Base-by-base conservation (phyloP, 2,797 vertebrate species). In the Sphenopsis melanotis region DNA sequence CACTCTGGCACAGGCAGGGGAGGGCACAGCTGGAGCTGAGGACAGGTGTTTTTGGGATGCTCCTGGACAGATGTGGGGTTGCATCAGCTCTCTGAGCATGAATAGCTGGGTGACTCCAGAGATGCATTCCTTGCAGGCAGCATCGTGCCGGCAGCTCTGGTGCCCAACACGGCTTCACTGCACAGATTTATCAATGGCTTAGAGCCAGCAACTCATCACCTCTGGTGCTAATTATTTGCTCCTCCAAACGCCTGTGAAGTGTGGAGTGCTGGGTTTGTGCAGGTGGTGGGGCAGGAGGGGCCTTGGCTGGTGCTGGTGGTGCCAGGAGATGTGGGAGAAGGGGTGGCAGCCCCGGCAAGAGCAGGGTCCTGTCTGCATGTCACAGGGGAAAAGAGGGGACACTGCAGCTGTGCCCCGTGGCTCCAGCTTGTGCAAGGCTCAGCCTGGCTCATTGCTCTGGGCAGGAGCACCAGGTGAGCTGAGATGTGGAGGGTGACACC, bases 151-250 rank as follows among this genome's bases (percentile, higher is more conserved):
- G 47, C 78, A 82, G 17, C 70, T 36, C 5, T 4, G 37, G 39
- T 19, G 23, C 50, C 42, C 37, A 4, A 1, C 12, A 1, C 1
- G 2, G 5, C 30, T 39, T 34, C 2, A 0, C 34, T 46, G 42
- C 57, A 11, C 34, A 41, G 57, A 29, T 39, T 23, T n/a, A 30
- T 39, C 57, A 23, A 0, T 21, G 0, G 0, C 14, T 37, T 9
- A 4, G 26, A 61, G 13, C 1, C 1, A 53, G 6, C 7, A 56
- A 0, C 32, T 47, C 15, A 8, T 5, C 37, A 34, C 30, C 23
- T 39, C 56, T 46, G 17, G 1, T 44, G 36, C 9, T 23, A 5
- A 29, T 64, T n/a, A 3, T 22, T 26, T 42, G 10, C 9, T 8
- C 6, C 23, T 9, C 34, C 5, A 18, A 4, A 23, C 61, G 42